These are phyloP conservation scores for Paedocypris micromegethes DNA, from an alignment of 2,797 vertebrate species.

Conservation along the genomic window DNA sequence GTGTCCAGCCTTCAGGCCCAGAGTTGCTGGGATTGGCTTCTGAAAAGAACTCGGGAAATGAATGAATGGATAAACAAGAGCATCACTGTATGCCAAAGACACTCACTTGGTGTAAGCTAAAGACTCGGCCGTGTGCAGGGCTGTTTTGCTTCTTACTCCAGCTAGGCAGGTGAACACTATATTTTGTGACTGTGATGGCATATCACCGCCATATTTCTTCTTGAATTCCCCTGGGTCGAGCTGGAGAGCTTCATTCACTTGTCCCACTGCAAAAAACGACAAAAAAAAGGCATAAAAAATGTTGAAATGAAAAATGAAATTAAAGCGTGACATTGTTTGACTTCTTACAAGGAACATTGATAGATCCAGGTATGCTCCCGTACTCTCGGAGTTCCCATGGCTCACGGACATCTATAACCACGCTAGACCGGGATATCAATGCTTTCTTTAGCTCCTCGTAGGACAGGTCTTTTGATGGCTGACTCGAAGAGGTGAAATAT, in stretches of 20 bases:
- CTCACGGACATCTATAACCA: conserved; percentile 86
- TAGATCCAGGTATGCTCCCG: conserved; percentile 78
- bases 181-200: conserved; percentile 74
- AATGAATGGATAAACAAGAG: not conserved
- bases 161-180: conserved; percentile 85
- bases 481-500: conserved; percentile 55
- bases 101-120: conserved; percentile 85
- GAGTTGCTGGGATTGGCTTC: no score
- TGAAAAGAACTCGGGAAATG: no score
- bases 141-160: conserved; percentile 80
- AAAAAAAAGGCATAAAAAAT: not conserved
- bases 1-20: no score
- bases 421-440: conserved; percentile 58
- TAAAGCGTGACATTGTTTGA: not conserved
- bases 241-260: conserved; percentile 78
- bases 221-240: conserved; percentile 75
- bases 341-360: conserved; percentile 83
- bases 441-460: conserved; percentile 80
- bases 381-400: conserved; percentile 81
- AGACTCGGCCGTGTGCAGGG: conserved; percentile 68
- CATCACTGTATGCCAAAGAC: not conserved
- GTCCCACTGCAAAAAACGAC: conserved; percentile 73
- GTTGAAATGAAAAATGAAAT: not conserved
- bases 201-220: conserved; percentile 75
- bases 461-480: conserved; percentile 56